Evolutionary conservation across 2,113 vertebrate genomes (phyloP).

Genomic region (Aspidoscelis tigris): DNA sequence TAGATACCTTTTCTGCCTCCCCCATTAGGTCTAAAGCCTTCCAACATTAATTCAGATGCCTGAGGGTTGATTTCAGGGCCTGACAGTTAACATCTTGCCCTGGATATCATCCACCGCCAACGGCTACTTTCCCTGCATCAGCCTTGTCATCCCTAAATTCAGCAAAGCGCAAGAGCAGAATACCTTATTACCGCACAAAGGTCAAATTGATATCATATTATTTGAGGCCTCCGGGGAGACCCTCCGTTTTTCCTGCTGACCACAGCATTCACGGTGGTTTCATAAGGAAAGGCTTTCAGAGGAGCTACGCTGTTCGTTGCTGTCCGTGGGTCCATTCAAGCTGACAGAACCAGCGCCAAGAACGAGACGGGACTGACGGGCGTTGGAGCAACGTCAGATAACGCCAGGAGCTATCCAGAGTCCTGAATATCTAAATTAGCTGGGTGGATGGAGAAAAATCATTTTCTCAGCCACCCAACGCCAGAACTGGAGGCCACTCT

Average conservation of each 20-base stretch:
- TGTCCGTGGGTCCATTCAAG: background rate
- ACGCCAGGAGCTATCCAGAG: background rate
- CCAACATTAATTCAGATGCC: conserved; percentile 68
- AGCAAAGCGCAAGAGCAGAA: conserved; percentile 45
- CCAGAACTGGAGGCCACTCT: no score
- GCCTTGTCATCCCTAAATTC: conserved; percentile 63
- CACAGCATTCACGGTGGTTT: conserved; percentile 3
- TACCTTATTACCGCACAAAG: conserved; percentile 30
- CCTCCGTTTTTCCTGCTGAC: background rate
- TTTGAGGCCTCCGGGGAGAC: conserved; percentile 4
- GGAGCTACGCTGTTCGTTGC: background rate
- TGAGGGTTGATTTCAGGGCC: conserved; percentile 68
- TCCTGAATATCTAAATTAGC: background rate
- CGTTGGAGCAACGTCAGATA: background rate
- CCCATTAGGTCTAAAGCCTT: conserved; percentile 45
- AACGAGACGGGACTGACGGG: no score
- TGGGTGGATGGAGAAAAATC: background rate
- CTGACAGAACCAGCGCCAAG: background rate
- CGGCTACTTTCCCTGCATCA: conserved; percentile 53
- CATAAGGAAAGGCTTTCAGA: background rate
- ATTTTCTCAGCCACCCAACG: no score
- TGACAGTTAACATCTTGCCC: conserved; percentile 75
- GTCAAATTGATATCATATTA: conserved; percentile 10
- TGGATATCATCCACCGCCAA: conserved; percentile 55
- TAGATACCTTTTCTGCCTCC: background rate